Evolutionary conservation across 1,140 invertebrate species (phyloP).

Genomic region (Aricia agestis): DNA sequence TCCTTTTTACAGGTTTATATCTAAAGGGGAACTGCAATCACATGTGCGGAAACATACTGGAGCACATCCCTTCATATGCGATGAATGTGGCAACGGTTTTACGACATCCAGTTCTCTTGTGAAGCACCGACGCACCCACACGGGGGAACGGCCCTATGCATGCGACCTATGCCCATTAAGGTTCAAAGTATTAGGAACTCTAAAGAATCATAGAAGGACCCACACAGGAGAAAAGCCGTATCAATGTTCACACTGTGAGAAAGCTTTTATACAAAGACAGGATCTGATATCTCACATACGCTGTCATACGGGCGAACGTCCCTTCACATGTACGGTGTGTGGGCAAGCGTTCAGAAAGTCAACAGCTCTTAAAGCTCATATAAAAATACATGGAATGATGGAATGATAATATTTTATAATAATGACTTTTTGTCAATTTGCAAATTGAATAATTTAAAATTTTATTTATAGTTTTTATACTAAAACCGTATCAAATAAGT

Average conservation of each 20-base stretch:
- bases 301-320: slow-evolving; percentile 87
- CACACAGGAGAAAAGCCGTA: slow-evolving; percentile 85
- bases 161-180: slow-evolving; percentile 91
- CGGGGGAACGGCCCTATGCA: slow-evolving; percentile 86
- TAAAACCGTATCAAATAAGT: not conserved
- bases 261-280: slow-evolving; percentile 76
- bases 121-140: slow-evolving; percentile 85
- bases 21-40: slow-evolving; percentile 77
- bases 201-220: slow-evolving; percentile 81
- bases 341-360: slow-evolving; percentile 84
- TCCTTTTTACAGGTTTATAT: slow-evolving; percentile 58
- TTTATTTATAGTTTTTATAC: slow-evolving; percentile 9
- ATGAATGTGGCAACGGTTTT: slow-evolving; percentile 84
- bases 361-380: slow-evolving; percentile 80
- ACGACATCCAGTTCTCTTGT: slow-evolving; percentile 84
- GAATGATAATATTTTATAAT: not conserved
- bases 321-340: slow-evolving; percentile 89
- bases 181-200: slow-evolving; percentile 81
- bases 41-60: slow-evolving; percentile 80
- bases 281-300: slow-evolving; percentile 84
- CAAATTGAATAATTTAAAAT: slow-evolving; percentile 15
- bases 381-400: slow-evolving; percentile 76
- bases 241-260: slow-evolving; percentile 63
- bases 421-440: slow-evolving; percentile 12
- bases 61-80: slow-evolving; percentile 83